Evolutionary conservation across 30 jellyfish, hydroid and myxozoan species (phyloP), one percentile per base, ranked within the genome.

Genomic region (Chrysaora quinquecirrha): DNA sequence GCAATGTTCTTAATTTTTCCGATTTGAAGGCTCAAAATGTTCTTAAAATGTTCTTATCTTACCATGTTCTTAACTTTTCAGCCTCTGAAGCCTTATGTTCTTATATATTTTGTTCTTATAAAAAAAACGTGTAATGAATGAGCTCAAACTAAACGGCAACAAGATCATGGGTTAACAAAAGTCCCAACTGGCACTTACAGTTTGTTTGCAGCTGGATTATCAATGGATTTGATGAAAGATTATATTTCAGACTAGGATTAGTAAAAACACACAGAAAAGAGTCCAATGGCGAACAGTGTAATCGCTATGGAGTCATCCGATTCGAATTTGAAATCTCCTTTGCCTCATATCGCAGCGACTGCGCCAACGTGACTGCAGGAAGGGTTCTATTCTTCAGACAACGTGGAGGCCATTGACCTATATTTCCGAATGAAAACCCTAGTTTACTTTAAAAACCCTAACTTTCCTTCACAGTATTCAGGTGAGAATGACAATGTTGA

Each of bases 271-370:
- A 52, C 68, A 52, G 25, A 20, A 52, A 19, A 52, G 25, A 9
- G 68, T 4, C 12, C 68, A 2, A 19, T 52, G 25, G 68, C 25
- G 68, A 19, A 19, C 68, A 52, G 29, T 19, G 19, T 52, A 52
- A 52, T 52, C 68, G 12, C 25, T 19, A 52, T 52, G 68, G 12
- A 52, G 68, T 52, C 68, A 52, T 19, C 68, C 68, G 68, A 3
- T 52, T 52, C 58, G 68, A 7, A 52, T 20, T 10, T 9, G 68
- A 52, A 52, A 38, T 6, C 2, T 20, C 29, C 68, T 19, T 52
- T 52, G 58, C 7, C 68, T 52, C 29, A 20, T 52, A 12, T 52
- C 19, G 27, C 27, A 3, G 6, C 68, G 2, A 52, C 12, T 10
- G 12, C 68, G 25, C 12, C 29, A 20, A 6, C 16, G 12, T 43